phyloP scores from a whole-genome alignment of 2,113 vertebrate genomes.

The Cyprichromis sp. region DNA sequence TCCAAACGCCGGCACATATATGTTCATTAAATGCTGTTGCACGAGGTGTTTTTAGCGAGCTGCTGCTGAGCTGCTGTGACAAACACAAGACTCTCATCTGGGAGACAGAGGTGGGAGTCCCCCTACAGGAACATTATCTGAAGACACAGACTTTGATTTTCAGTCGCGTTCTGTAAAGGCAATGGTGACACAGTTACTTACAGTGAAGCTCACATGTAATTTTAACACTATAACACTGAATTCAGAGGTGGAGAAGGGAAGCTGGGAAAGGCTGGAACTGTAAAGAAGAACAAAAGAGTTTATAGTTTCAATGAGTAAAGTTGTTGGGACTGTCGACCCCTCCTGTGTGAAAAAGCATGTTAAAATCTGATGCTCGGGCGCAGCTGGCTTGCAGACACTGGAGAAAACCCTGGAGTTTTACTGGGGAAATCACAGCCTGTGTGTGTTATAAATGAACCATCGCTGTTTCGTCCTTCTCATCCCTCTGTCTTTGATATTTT shows the following conservation, averaged over 20 bases:
- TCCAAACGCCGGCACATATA: neutral
- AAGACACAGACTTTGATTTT: neutral
- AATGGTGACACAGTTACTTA: neutral
- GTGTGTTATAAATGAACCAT: neutral
- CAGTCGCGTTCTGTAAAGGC: neutral
- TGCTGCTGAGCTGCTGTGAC: neutral
- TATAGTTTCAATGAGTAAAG: neutral
- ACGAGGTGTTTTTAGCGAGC: fast-evolving
- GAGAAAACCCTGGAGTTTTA: neutral
- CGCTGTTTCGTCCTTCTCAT: neutral
- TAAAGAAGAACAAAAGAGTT: neutral
- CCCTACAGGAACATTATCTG: neutral
- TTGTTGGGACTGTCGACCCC: neutral
- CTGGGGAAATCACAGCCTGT: neutral
- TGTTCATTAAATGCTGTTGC: neutral
- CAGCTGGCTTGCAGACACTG: neutral
- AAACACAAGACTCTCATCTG: neutral
- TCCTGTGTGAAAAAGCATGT: neutral
- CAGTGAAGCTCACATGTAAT: neutral
- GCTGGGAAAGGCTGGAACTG: neutral
- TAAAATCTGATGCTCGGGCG: neutral
- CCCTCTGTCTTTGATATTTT: neutral
- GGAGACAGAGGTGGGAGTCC: neutral
- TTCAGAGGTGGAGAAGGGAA: neutral
- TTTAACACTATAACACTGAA: neutral